These are phyloP conservation scores for Pangasius krempfi DNA, from an alignment of 2,797 vertebrate species.

Conservation along the genomic window DNA sequence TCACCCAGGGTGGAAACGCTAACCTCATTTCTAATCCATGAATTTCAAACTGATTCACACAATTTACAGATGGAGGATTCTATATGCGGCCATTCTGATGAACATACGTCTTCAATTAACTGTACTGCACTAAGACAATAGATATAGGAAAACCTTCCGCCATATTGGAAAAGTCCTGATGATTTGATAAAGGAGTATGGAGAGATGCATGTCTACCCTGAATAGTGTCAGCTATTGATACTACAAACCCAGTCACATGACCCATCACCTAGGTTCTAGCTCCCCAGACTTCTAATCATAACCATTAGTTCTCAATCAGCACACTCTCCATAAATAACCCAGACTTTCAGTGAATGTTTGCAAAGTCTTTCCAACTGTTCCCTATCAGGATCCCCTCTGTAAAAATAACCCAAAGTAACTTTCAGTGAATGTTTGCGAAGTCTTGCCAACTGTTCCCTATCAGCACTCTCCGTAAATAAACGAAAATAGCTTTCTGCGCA, in stretches of 20 bases:
- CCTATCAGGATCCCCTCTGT: not conserved
- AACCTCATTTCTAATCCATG: not conserved
- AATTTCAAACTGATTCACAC: not conserved
- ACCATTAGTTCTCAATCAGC: not conserved
- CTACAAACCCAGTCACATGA: not conserved
- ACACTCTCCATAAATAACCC: not conserved
- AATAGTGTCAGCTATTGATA: not conserved
- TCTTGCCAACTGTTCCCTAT: no score
- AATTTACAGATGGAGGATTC: not conserved
- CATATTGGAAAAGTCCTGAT: not conserved
- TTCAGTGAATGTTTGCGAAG: no score
- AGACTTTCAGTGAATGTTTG: not conserved
- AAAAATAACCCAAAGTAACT: no score
- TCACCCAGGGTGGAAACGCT: not conserved
- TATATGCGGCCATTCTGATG: not conserved
- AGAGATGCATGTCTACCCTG: not conserved
- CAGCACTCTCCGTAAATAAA: no score
- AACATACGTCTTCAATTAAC: not conserved
- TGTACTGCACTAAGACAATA: not conserved
- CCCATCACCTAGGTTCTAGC: not conserved
- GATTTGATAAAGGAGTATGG: not conserved
- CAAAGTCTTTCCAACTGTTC: not conserved
- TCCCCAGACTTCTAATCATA: not conserved
- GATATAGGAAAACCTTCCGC: not conserved
- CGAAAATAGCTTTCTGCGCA: no score